Percentiles rank a stretch among this genome's conserved stretches.
Evolutionary conservation across 1,140 invertebrate genomes (phyloP).

Genomic region (Drosophila sechellia): DNA sequence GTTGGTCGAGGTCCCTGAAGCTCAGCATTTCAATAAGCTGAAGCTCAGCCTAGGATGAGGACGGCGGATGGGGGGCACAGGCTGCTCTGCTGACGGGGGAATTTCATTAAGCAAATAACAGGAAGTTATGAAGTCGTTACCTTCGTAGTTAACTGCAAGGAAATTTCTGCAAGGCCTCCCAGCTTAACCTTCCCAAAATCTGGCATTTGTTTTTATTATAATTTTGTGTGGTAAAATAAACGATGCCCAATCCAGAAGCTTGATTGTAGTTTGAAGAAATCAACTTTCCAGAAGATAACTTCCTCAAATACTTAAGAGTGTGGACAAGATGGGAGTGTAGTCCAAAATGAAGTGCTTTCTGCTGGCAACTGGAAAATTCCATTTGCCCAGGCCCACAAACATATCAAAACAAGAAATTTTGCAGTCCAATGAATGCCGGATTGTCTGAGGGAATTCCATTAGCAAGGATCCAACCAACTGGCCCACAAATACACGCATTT

Average conservation of each 20-base stretch:
- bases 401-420: conserved; percentile 24
- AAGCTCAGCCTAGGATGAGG: conserved; percentile 14
- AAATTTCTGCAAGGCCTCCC: conserved; percentile 7
- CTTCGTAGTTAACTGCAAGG: conserved; percentile 40
- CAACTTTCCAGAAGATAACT: background rate
- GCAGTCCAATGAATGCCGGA: conserved; percentile 13
- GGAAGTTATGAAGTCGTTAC: conserved; percentile 45
- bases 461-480: conserved; percentile 5
- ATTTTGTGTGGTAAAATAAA: too few relatives aligned
- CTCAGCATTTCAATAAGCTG: conserved; percentile 45
- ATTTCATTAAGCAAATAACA: conserved; percentile 51
- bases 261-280: background rate
- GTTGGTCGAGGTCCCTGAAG: conserved; percentile 4
- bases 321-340: background rate
- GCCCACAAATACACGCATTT: conserved; percentile 22
- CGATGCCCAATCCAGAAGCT: too few relatives aligned
- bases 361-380: conserved; percentile 38
- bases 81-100: conserved; percentile 12
- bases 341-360: conserved; percentile 1
- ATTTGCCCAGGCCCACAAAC: conserved; percentile 18
- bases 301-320: conserved; percentile 21
- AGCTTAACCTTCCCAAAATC: background rate
- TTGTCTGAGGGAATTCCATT: conserved; percentile 32
- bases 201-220: too few relatives aligned
- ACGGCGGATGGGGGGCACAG: background rate